These are phyloP conservation scores for Caenorhabditis angaria DNA, from an alignment of 2,888 invertebrate species.

Conservation along the genomic window DNA sequence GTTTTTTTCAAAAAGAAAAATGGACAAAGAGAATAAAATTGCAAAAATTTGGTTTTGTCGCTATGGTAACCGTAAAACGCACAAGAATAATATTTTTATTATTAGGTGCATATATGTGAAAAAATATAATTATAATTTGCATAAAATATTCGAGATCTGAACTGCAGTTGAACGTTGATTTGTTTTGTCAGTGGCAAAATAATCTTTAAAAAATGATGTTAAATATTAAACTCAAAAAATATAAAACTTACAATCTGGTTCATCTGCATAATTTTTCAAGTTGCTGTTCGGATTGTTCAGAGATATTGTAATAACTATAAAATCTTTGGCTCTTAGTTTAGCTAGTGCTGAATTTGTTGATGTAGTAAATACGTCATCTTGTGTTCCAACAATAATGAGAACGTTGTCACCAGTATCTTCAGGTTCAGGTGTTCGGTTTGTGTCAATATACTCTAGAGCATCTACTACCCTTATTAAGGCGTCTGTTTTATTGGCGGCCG, in stretches of 20 bases:
- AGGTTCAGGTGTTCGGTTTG: conserved; percentile 16
- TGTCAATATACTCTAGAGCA: conserved; percentile 25
- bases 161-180: conserved; percentile 20
- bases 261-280: conserved; percentile 9
- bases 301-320: conserved; percentile 6
- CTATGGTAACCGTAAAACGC: conserved; percentile 13
- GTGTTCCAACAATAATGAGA: conserved; percentile 26
- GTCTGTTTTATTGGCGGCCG: neutral
- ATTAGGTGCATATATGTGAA: neutral
- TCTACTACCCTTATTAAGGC: conserved; percentile 3
- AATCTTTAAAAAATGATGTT: conserved; percentile 20
- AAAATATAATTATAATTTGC: conserved; percentile 21
- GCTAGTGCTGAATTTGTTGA: neutral
- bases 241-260: conserved; percentile 7
- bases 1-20: neutral
- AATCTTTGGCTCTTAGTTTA: neutral
- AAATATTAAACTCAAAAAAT: conserved; percentile 1
- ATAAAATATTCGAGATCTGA: conserved; percentile 34
- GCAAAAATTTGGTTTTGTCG: conserved; percentile 16
- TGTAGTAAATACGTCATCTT: neutral
- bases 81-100: conserved; percentile 1
- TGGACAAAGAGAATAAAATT: neutral
- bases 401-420: conserved; percentile 12
- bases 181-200: conserved; percentile 15
- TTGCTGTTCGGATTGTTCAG: conserved; percentile 1